A percentile compares a stretch with the other conserved stretches of the same genome.
Conservation (phyloP, 2,797 vertebrate species). For the Chrysocyon brachyurus region DNA sequence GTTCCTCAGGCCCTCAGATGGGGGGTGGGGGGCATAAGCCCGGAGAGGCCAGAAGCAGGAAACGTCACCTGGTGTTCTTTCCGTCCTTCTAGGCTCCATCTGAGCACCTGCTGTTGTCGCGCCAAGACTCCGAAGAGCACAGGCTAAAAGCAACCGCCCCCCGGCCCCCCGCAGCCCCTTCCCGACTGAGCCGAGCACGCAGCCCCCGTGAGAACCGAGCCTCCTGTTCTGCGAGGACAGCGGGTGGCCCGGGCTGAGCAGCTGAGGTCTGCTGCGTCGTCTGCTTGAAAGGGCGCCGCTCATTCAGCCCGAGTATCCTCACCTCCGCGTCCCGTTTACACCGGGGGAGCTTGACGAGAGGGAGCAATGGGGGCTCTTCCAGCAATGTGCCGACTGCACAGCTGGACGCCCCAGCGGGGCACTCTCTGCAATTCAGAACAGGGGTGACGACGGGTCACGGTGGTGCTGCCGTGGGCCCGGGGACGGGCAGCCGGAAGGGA, state of each 20-base stretch:
- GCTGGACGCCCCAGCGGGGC: neutral
- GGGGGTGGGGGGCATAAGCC: neutral
- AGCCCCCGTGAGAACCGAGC: fast-evolving
- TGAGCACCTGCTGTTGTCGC: neutral
- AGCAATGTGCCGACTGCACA: neutral
- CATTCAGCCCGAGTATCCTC: neutral
- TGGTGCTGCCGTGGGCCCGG: neutral
- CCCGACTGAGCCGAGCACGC: fast-evolving
- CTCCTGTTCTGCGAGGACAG: fast-evolving
- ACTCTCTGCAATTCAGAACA: neutral
- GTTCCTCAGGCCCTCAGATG: fast-evolving
- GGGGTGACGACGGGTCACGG: fast-evolving
- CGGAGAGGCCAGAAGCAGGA: neutral
- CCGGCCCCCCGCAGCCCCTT: neutral
- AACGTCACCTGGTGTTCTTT: neutral
- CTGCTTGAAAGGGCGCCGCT: neutral
- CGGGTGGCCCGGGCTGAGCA: fast-evolving
- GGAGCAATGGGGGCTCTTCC: fast-evolving
- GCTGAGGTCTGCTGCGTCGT: neutral
- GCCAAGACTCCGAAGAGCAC: neutral
- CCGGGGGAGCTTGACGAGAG: neutral
- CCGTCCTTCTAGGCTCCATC: fast-evolving
- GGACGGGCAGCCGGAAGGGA: neutral
- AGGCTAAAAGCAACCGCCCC: neutral
- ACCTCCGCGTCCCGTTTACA: fast-evolving